phyloP scores from a whole-genome alignment of 2,113 vertebrate species.

The Todiramphus saurophagus region DNA sequence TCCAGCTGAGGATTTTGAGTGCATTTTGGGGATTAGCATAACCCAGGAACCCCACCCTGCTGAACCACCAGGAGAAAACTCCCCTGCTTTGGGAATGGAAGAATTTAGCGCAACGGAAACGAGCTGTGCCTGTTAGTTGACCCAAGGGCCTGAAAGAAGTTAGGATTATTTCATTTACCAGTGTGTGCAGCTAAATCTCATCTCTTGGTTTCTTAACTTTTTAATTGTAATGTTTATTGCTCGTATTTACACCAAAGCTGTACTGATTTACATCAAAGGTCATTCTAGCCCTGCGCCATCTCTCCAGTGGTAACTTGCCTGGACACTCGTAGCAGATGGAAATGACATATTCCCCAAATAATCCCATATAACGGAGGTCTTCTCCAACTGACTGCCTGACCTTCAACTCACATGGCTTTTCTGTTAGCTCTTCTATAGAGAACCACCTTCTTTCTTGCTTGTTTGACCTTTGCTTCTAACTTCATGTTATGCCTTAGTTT shows the following conservation, averaged over 20 bases:
- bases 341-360: background rate
- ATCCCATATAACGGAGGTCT: background rate
- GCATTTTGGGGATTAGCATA: background rate
- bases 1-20: background rate
- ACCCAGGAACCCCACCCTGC: background rate
- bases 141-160: background rate
- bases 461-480: background rate
- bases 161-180: background rate
- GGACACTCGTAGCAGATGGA: background rate
- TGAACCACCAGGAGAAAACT: rapidly evolving
- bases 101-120: background rate
- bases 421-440: background rate
- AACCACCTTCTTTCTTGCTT: background rate
- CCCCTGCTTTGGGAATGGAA: background rate
- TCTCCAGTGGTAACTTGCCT: background rate
- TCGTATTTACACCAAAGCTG: background rate
- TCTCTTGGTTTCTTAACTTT: background rate
- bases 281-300: background rate
- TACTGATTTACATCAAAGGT: background rate
- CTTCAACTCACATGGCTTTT: background rate
- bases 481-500: background rate
- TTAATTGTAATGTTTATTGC: background rate
- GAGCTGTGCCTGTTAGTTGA: background rate
- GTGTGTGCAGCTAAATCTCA: background rate
- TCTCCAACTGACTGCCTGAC: background rate